phyloP scores from a whole-genome alignment of 35 echinoderm and acorn worm species.

The Nesometra sesokonis region DNA sequence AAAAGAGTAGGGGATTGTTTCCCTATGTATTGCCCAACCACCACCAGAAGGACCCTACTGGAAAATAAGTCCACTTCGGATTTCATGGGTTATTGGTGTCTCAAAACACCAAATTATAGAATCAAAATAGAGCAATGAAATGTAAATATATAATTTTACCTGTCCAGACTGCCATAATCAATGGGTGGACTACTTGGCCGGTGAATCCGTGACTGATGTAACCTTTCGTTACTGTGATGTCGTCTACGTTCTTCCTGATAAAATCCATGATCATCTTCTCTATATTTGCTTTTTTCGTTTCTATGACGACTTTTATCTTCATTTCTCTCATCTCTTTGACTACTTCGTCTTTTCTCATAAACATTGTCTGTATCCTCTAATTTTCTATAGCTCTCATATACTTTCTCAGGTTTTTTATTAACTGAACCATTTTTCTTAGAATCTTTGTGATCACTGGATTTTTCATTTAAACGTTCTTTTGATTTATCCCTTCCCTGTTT shows the following conservation, averaged over 20 bases:
- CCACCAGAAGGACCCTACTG: too few relatives aligned
- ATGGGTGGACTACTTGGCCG: background rate
- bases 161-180: background rate
- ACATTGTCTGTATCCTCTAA: background rate
- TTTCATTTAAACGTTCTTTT: background rate
- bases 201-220: background rate
- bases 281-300: background rate
- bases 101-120: too few relatives aligned
- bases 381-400: background rate
- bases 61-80: too few relatives aligned
- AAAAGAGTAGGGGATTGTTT: too few relatives aligned
- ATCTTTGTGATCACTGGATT: background rate
- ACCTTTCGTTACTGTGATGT: background rate
- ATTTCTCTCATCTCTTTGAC: background rate
- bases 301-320: background rate
- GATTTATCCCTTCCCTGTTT: background rate
- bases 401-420: background rate
- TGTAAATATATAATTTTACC: too few relatives aligned
- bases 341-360: background rate
- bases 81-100: too few relatives aligned
- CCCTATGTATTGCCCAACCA: too few relatives aligned
- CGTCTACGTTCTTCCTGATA: background rate
- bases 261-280: background rate
- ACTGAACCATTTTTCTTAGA: background rate
- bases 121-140: too few relatives aligned